Conservation (phyloP, 2,113 vertebrate genomes). For the Rutilus rutilus region DNA sequence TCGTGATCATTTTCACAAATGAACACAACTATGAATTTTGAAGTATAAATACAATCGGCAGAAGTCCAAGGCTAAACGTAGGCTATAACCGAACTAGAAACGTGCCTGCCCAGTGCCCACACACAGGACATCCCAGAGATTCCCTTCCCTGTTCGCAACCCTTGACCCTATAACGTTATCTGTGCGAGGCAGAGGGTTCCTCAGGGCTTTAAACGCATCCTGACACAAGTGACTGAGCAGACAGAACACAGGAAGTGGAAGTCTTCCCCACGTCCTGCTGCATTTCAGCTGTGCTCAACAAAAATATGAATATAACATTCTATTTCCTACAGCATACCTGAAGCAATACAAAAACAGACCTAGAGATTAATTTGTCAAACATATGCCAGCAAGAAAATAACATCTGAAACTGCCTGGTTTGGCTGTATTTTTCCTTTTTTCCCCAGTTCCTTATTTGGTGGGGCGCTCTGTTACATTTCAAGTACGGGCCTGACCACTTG, state of each 20-base stretch:
- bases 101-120: constrained; percentile 35
- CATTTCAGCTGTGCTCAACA: constrained; percentile 14
- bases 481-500: constrained; percentile 63
- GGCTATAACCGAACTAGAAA: too few relatives aligned
- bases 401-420: neutral
- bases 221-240: constrained; percentile 8
- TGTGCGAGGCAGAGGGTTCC: constrained; percentile 48
- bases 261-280: constrained; percentile 47
- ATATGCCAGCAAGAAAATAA: too few relatives aligned
- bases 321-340: constrained; percentile 24
- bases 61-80: too few relatives aligned
- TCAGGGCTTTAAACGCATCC: constrained; percentile 39
- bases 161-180: constrained; percentile 45
- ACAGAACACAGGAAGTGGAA: constrained; percentile 58
- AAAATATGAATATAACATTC: constrained; percentile 27
- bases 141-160: constrained; percentile 57
- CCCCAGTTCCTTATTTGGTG: constrained; percentile 47
- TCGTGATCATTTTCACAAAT: too few relatives aligned
- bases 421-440: constrained; percentile 3
- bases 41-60: too few relatives aligned
- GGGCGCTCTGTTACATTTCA: constrained; percentile 55
- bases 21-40: too few relatives aligned
- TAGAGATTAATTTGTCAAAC: constrained; percentile 12
- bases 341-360: constrained; percentile 5
- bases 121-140: constrained; percentile 45